Conservation (phyloP, 2,797 vertebrate species). For the Oceanodroma leucorhoa region DNA sequence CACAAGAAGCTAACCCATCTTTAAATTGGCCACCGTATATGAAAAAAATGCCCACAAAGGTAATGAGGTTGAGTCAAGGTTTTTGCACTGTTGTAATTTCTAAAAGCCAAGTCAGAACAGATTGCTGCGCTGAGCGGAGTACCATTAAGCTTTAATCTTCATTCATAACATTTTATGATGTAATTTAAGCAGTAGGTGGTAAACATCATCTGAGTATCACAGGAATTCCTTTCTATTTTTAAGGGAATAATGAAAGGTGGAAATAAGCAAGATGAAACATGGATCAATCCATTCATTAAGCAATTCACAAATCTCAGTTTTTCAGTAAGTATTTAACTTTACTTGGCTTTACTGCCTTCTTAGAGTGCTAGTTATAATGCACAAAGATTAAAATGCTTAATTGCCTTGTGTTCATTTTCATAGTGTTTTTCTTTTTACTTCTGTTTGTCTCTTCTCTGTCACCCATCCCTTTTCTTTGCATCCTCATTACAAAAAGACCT, state of each 20-base stretch:
- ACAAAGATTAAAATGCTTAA: neutral
- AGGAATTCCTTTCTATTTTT: conserved; percentile 61
- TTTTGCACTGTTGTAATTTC: neutral
- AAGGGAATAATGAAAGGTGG: conserved; percentile 91
- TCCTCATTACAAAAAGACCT: neutral
- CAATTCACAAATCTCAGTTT: conserved; percentile 94
- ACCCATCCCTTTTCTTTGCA: neutral
- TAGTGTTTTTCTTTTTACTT: neutral
- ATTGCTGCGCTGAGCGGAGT: neutral
- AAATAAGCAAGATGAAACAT: conserved; percentile 92
- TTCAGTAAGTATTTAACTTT: conserved; percentile 81
- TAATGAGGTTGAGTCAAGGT: conserved; percentile 27
- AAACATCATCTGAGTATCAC: neutral
- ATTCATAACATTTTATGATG: neutral
- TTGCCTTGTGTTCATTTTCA: neutral
- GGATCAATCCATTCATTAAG: conserved; percentile 94
- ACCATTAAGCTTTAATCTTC: neutral
- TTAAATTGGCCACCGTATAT: conserved; percentile 90
- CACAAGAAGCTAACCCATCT: conserved; percentile 87
- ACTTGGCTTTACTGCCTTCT: neutral
- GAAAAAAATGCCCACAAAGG: conserved; percentile 91
- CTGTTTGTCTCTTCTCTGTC: neutral
- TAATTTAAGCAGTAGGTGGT: neutral
- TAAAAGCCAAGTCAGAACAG: neutral
- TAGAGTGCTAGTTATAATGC: neutral